phyloP scores from a whole-genome alignment of 2,113 vertebrate genomes.

The Cromileptes altivelis region DNA sequence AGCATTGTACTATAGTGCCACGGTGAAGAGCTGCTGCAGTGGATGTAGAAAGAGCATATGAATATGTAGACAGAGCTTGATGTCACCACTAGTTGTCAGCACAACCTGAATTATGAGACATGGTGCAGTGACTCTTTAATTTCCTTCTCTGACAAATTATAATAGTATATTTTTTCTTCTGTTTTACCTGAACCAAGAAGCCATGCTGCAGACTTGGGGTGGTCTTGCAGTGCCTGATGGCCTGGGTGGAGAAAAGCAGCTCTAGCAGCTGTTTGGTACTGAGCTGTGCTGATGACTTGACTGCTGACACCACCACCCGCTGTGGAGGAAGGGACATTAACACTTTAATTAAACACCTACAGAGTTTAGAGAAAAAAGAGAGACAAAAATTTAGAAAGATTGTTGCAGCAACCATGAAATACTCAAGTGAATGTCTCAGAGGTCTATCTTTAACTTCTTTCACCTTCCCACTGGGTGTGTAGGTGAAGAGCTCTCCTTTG shows the following conservation, averaged over 20 bases:
- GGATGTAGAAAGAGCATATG: no score
- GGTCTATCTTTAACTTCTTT: background rate
- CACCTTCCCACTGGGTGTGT: constrained; percentile 90
- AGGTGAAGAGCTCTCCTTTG: constrained; percentile 90
- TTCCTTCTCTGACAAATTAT: background rate
- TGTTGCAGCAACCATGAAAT: background rate
- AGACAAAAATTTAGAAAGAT: background rate
- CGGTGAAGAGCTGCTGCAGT: no score
- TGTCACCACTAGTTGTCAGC: background rate
- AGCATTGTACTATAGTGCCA: no score
- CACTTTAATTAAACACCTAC: background rate
- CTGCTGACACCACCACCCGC: constrained; percentile 80
- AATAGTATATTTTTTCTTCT: background rate
- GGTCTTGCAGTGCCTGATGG: constrained; percentile 92
- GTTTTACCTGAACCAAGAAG: constrained; percentile 93
- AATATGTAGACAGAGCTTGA: no score
- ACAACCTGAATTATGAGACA: background rate
- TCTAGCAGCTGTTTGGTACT: constrained; percentile 86
- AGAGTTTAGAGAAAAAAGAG: background rate
- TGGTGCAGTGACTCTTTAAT: background rate
- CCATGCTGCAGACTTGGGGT: constrained; percentile 93
- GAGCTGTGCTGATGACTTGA: constrained; percentile 82
- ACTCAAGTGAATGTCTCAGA: background rate
- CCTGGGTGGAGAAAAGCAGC: constrained; percentile 85
- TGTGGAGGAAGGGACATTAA: constrained; percentile 55